Evolutionary conservation across 2,113 vertebrate genomes (phyloP).

Genomic region (Suncus etruscus): DNA sequence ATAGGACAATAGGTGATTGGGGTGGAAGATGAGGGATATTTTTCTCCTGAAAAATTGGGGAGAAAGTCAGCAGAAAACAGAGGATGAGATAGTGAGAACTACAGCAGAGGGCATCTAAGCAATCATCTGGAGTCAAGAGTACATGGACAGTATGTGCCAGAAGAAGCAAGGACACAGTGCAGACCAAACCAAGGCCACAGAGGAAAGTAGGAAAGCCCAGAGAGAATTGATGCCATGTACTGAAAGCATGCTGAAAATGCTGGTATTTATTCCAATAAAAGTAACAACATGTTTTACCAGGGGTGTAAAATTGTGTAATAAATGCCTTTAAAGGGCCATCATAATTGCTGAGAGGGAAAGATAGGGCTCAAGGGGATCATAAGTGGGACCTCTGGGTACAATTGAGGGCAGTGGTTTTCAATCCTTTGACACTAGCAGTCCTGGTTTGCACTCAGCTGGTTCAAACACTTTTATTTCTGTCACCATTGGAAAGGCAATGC

Average conservation of each 20-base stretch:
- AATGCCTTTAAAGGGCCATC: not conserved
- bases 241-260: not conserved
- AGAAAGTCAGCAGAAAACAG: not conserved
- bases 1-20: not conserved
- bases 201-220: not conserved
- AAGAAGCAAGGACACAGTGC: not conserved
- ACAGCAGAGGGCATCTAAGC: not conserved
- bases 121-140: too few species aligned
- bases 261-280: not conserved
- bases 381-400: not conserved
- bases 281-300: not conserved
- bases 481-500: too few species aligned
- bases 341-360: not conserved
- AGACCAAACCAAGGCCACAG: too few species aligned
- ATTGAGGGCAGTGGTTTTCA: too few species aligned
- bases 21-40: not conserved
- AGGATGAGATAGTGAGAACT: rapidly evolving
- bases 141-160: not conserved
- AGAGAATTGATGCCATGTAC: not conserved
- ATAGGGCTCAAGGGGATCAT: not conserved
- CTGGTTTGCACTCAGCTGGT: too few species aligned
- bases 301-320: not conserved
- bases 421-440: too few species aligned
- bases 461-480: too few species aligned
- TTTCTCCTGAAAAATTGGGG: not conserved